Base-by-base conservation (phyloP, 1,140 invertebrate genomes). In the Pogonomyrmex californicus region DNA sequence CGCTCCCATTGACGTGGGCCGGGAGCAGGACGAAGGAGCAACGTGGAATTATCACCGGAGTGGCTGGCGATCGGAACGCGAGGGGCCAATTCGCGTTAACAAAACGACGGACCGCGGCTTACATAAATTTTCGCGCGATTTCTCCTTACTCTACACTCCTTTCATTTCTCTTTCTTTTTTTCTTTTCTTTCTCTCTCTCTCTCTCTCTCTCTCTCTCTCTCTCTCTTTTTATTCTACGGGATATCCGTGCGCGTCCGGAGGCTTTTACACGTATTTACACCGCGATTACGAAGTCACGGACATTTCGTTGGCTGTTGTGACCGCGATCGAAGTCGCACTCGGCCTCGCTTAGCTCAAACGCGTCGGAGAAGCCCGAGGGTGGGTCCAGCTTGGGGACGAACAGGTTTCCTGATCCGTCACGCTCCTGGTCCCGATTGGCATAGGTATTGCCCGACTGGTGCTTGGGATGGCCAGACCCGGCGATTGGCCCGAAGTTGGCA, bases 331-430 rank as follows among this genome's bases (percentile, higher is more conserved):
- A 91, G 91, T 96, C 95, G 92, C 94, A 95, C 91, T 95, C 95
- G 62, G 95, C 94, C 86, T 96, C 96, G 93, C 95, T 96, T 92
- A 96, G 92, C 93, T 96, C 96, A 94, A 96, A 94, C 90, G 96
- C 94, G 94, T 96, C 96, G 92, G 96, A 96, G 95, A 96, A 96
- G 38, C 96, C 94, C 90, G 95, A 94, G 92, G 96, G 96, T 92
- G 96, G 96, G 93, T 96, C 96, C 93, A 96, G 94, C 90, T 96
- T 95, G 93, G 96, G 95, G 93, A 95, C 94, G 95, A 96, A 96
- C 95, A 96, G 94, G 94, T 94, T 94, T 94, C 94, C 93, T 93
- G 94, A 93, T 95, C 94, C 94, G 92, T 95, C 93, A 93, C 94
- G 94, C 91, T 95, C 94, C 93, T 94, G 93, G 91, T 95, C 94